Base-by-base conservation (phyloP, 1,140 invertebrate genomes). In the Lepidurus couesii region DNA sequence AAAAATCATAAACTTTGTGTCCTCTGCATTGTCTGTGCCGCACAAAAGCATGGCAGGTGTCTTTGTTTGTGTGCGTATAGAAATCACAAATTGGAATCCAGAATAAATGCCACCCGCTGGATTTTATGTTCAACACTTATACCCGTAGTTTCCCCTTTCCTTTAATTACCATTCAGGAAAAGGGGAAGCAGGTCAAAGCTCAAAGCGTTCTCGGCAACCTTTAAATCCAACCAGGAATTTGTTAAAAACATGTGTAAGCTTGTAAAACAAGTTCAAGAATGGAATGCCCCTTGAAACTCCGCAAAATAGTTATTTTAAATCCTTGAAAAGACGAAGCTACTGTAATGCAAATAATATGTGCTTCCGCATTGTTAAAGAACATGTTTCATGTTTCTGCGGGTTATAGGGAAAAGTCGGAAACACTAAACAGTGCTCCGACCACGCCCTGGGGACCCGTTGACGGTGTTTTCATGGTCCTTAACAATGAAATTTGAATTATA, bases 61-160 rank as follows among this genome's bases (percentile, higher is more conserved):
- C 53, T 65, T 65, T 65, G 53, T 65, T 65, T 65, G 53, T 65
- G 53, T 65, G 47, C 47, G 47, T 65, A 65, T 65, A 65, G 53
- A 65, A 65, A n/a, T 65, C 53, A 16, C 53, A 65, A 16, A 7
- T 65, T 21, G 53, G 53, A 65, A 65, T 65, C 10, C 21, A 65
- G 13, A 65, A 65, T 16, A 21, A 65, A 13, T 65, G 53, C 21
- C 53, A 5, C 53, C 53, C 21, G 53, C 53, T 65, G 53, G n/a
- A 21, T 65, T 65, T 65, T 65, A 65, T 65, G 53, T 65, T 65
- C 21, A 13, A 16, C 21, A 16, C 21, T 65, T 16, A 65, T 65
- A n/a, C 53, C 13, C 13, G n/a, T 13, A n/a, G 8, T 65, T 65
- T 16, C 21, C 53, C 53, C n/a, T 65, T 1, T 7, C 53, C 13